phyloP scores from a whole-genome alignment of 2,888 invertebrate species.

The Cylindroiulus punctatus region DNA sequence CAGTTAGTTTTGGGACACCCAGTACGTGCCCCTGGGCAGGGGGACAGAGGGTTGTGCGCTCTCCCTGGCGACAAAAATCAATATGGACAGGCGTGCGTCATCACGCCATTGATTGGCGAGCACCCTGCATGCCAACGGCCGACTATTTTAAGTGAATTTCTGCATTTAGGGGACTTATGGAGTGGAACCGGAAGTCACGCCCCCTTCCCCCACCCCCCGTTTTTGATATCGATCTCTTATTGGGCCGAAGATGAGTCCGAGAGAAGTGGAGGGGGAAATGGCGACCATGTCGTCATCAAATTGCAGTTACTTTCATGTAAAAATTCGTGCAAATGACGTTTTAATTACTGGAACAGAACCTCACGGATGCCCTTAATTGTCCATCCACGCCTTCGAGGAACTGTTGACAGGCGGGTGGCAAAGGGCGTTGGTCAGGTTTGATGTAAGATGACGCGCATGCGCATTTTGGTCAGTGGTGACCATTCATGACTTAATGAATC shows the following conservation, averaged over 20 bases:
- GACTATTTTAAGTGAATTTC: not conserved
- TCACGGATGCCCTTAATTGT: no score
- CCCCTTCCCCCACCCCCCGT: not conserved
- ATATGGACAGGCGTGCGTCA: conserved; percentile 16
- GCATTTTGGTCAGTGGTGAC: no score
- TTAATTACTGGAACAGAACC: not conserved
- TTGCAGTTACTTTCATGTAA: not conserved
- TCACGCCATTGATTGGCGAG: not conserved
- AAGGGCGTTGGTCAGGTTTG: not conserved
- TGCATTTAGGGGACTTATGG: not conserved
- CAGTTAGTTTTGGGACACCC: not conserved
- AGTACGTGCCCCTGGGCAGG: no score
- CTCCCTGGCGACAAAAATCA: not conserved
- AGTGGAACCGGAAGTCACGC: not conserved
- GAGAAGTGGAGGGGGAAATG: not conserved
- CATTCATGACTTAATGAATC: no score
- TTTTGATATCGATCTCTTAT: not conserved
- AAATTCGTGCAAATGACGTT: not conserved
- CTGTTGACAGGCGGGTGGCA: no score
- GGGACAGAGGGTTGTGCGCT: not conserved
- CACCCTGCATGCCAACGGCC: not conserved
- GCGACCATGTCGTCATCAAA: not conserved
- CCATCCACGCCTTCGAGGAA: no score
- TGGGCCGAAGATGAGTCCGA: no score
- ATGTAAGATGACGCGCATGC: not conserved